Conservation (phyloP, 2,888 invertebrate species). For the Sturmia bella region DNA sequence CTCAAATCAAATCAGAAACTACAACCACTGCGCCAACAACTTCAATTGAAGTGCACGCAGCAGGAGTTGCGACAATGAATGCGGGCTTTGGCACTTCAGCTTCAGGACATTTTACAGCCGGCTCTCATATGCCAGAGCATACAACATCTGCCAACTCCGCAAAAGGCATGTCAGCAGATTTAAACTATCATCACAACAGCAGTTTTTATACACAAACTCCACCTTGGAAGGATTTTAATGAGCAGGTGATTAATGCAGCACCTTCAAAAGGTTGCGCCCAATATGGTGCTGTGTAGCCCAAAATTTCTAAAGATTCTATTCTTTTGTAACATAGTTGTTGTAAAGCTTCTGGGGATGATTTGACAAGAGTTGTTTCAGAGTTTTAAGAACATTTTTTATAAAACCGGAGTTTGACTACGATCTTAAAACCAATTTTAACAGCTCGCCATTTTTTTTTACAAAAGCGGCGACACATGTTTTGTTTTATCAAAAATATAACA, state of each 20-base stretch:
- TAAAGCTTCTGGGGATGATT: slow-evolving; percentile 35
- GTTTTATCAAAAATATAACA: too few species aligned
- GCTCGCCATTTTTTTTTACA: too few species aligned
- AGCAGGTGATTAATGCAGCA: slow-evolving; percentile 76
- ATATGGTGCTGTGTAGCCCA: slow-evolving; percentile 76
- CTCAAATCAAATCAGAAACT: slow-evolving; percentile 71
- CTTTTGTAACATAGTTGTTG: neutral
- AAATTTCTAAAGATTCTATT: neutral
- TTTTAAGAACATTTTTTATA: too few species aligned
- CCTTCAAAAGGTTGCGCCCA: slow-evolving; percentile 71
- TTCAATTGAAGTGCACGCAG: slow-evolving; percentile 25
- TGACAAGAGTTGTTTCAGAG: neutral
- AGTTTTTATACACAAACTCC: slow-evolving; percentile 82
- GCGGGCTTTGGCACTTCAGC: slow-evolving; percentile 60
- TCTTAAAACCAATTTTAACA: too few species aligned
- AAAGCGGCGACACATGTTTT: too few species aligned
- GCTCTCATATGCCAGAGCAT: slow-evolving; percentile 5
- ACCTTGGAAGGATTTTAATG: slow-evolving; percentile 81
- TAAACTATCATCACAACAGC: slow-evolving; percentile 78
- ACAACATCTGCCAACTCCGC: slow-evolving; percentile 35
- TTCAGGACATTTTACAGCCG: slow-evolving; percentile 27
- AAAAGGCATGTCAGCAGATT: slow-evolving; percentile 44
- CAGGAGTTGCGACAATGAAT: slow-evolving; percentile 58
- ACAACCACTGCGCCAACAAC: slow-evolving; percentile 36
- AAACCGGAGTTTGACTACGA: too few species aligned